A percentile compares a stretch with the other conserved stretches of the same genome.
Conservation (phyloP, 2,888 invertebrate species). For the Beris morrisii region DNA sequence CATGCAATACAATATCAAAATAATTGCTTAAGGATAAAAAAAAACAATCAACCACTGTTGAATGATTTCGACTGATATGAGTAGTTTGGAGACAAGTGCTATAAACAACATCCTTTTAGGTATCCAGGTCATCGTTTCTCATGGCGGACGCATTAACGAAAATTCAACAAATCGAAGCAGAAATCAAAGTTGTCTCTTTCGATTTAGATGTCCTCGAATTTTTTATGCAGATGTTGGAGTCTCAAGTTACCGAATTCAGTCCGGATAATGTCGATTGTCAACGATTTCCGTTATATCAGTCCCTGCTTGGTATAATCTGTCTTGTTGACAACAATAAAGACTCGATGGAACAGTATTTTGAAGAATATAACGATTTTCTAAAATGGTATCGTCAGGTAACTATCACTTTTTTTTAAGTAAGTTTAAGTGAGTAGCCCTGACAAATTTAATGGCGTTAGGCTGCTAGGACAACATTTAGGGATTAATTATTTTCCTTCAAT, state of each 20-base stretch:
- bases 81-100: too few relatives aligned
- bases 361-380: slow-evolving; percentile 6
- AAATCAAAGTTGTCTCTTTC: background rate
- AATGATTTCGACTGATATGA: too few relatives aligned
- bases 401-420: background rate
- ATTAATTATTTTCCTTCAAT: too few relatives aligned
- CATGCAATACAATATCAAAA: too few relatives aligned
- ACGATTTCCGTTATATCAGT: background rate
- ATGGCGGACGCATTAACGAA: background rate
- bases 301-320: background rate
- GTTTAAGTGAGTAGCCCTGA: too few relatives aligned
- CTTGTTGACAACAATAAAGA: background rate
- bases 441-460: too few relatives aligned
- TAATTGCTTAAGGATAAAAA: too few relatives aligned
- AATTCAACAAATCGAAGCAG: slow-evolving; percentile 6
- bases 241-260: background rate
- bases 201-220: slow-evolving; percentile 20
- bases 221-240: slow-evolving; percentile 5
- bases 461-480: too few relatives aligned
- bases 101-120: too few relatives aligned
- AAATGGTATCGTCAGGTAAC: slow-evolving; percentile 11
- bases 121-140: too few relatives aligned
- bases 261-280: background rate
- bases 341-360: slow-evolving; percentile 1
- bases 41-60: too few relatives aligned